A percentile compares a stretch with the other conserved stretches of the same genome.
Conservation (phyloP, 2,113 vertebrate species). For the Poeciliopsis prolifica region DNA sequence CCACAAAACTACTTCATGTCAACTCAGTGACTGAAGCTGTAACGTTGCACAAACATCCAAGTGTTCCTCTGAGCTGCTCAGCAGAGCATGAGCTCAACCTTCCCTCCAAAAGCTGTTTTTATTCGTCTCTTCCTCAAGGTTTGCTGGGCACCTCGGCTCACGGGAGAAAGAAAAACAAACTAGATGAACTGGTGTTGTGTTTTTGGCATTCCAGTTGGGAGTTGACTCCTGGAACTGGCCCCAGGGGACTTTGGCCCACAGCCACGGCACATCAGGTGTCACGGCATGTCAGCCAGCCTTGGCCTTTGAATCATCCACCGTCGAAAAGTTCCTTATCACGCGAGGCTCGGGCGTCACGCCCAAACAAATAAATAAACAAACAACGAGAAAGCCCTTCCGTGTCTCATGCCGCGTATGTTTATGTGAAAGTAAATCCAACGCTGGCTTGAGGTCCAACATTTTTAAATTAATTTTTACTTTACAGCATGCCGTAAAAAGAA, state of each 20-base stretch:
- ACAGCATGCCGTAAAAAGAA: too few species aligned
- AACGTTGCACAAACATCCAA: not conserved
- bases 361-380: conserved; percentile 22
- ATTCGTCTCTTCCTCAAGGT: not conserved
- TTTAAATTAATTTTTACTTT: too few species aligned
- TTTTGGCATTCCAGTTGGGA: conserved; percentile 66
- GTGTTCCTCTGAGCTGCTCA: not conserved
- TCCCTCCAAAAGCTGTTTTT: not conserved
- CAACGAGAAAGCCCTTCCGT: not conserved
- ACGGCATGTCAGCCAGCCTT: conserved; percentile 64
- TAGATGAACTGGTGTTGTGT: conserved; percentile 45
- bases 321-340: conserved; percentile 46
- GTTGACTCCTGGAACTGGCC: conserved; percentile 54
- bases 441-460: not conserved
- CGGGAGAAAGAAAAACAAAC: conserved; percentile 27
- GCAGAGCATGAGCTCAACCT: not conserved
- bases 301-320: conserved; percentile 57
- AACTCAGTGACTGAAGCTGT: not conserved
- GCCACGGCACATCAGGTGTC: conserved; percentile 64
- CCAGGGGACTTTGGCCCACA: conserved; percentile 63
- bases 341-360: conserved; percentile 26
- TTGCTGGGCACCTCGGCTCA: conserved; percentile 1
- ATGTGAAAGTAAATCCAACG: not conserved
- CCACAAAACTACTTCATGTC: not conserved
- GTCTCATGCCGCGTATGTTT: not conserved